A percentile compares a stretch with the other conserved stretches of the same genome.
Evolutionary conservation across 2,113 vertebrate genomes (phyloP).

Genomic region (Oncorhynchus clarkii): DNA sequence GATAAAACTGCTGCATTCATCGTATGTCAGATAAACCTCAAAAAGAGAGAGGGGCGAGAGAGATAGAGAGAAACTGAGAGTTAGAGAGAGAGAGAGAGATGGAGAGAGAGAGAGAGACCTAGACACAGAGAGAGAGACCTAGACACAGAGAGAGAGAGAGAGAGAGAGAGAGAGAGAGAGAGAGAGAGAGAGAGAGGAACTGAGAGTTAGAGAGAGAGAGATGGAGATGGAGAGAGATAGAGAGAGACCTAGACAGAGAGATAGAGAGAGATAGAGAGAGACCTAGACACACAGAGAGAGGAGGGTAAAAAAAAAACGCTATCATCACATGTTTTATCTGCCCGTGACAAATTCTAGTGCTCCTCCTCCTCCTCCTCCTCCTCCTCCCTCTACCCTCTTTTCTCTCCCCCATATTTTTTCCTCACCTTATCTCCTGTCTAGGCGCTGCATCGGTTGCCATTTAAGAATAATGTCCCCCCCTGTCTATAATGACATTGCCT

Average conservation of each 20-base stretch:
- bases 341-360: conserved; percentile 74
- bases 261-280: too few species aligned
- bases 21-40: conserved; percentile 76
- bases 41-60: conserved; percentile 26
- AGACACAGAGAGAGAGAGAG: too few species aligned
- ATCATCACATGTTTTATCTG: conserved; percentile 72
- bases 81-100: conserved; percentile 10
- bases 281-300: conserved; percentile 21
- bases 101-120: neutral
- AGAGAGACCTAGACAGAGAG: too few species aligned
- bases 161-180: too few species aligned
- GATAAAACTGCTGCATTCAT: conserved; percentile 77
- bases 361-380: neutral
- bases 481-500: conserved; percentile 78
- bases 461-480: conserved; percentile 73
- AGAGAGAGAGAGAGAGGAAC: too few species aligned
- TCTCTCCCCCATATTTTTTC: conserved; percentile 65
- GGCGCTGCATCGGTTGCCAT: conserved; percentile 73
- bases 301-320: conserved; percentile 40
- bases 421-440: conserved; percentile 76
- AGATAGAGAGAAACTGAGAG: conserved; percentile 1
- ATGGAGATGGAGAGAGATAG: too few species aligned
- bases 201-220: too few species aligned
- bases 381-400: conserved; percentile 1
- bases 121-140: conserved; percentile 2